Conservation (phyloP, 2,797 vertebrate species). For the Knipowitschia caucasica region DNA sequence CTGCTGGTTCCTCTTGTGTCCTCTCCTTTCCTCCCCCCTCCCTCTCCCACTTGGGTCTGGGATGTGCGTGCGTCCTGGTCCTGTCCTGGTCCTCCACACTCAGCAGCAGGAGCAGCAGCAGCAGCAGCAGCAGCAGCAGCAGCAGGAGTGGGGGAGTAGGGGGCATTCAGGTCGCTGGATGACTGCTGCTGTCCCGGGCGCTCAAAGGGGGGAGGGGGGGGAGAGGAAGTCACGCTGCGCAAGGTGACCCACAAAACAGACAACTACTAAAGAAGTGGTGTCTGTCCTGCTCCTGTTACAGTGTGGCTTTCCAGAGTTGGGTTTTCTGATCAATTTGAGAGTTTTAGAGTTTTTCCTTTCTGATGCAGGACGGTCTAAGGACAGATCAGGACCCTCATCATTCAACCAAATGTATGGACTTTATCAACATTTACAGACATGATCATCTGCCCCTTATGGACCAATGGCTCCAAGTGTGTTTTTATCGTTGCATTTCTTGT, state of each 20-base stretch:
- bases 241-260: neutral
- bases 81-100: slow-evolving; percentile 28
- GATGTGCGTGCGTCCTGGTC: slow-evolving; percentile 13
- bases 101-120: slow-evolving; percentile 32
- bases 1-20: slow-evolving; percentile 13
- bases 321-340: too few relatives aligned
- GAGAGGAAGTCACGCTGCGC: slow-evolving; percentile 7
- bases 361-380: too few relatives aligned
- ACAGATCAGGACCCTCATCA: too few relatives aligned
- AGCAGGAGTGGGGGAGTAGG: slow-evolving; percentile 30
- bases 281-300: too few relatives aligned
- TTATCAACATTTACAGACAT: too few relatives aligned
- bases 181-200: slow-evolving; percentile 29
- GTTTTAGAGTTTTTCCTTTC: too few relatives aligned
- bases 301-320: too few relatives aligned
- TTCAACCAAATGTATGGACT: too few relatives aligned
- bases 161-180: slow-evolving; percentile 22
- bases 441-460: too few relatives aligned
- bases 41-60: neutral
- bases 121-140: slow-evolving; percentile 32
- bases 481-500: too few relatives aligned
- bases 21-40: neutral
- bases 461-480: too few relatives aligned
- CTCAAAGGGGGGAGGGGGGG: neutral
- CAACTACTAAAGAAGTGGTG: slow-evolving; percentile 25